phyloP scores from a whole-genome alignment of 1,140 invertebrate genomes.

The Drosophila serrata region DNA sequence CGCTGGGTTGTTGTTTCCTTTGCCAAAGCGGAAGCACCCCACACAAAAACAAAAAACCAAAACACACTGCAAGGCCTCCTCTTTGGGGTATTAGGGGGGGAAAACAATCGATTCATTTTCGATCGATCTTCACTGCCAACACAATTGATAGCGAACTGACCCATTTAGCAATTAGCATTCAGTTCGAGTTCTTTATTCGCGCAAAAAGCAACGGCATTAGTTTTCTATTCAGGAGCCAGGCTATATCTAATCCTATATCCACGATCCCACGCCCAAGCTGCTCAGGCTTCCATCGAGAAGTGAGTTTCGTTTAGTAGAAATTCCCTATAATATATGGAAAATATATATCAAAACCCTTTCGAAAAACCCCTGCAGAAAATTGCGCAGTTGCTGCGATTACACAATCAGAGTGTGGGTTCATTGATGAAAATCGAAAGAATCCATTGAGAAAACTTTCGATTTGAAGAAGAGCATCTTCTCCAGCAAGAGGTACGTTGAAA shows the following conservation, averaged over 20 bases:
- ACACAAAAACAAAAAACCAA: slow-evolving; percentile 12
- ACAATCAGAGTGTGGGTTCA: slow-evolving; percentile 47
- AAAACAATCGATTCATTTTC: slow-evolving; percentile 67
- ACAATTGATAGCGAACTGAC: slow-evolving; percentile 77
- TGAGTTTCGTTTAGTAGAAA: slow-evolving; percentile 28
- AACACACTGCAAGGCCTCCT: slow-evolving; percentile 19
- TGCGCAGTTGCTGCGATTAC: slow-evolving; percentile 74
- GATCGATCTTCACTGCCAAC: slow-evolving; percentile 59
- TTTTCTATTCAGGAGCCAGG: slow-evolving; percentile 47
- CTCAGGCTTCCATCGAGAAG: slow-evolving; percentile 48
- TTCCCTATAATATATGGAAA: not conserved
- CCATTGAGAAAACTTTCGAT: slow-evolving; percentile 9
- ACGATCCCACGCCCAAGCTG: slow-evolving; percentile 6
- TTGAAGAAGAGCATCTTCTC: slow-evolving; percentile 9
- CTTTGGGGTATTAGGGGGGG: slow-evolving; percentile 7
- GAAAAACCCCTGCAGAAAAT: slow-evolving; percentile 60
- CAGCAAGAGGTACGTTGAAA: slow-evolving; percentile 52
- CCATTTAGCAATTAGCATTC: slow-evolving; percentile 63
- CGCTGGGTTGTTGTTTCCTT: slow-evolving; percentile 35
- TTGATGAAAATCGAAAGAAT: slow-evolving; percentile 18
- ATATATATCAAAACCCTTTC: slow-evolving; percentile 4
- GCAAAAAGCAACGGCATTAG: slow-evolving; percentile 67
- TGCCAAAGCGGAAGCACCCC: slow-evolving; percentile 70
- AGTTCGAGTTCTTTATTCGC: slow-evolving; percentile 75
- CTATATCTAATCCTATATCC: slow-evolving; percentile 32